A percentile compares a stretch with the other conserved stretches of the same genome.
Evolutionary conservation across 1,140 invertebrate genomes (phyloP).

Genomic region (Nebria ingens): DNA sequence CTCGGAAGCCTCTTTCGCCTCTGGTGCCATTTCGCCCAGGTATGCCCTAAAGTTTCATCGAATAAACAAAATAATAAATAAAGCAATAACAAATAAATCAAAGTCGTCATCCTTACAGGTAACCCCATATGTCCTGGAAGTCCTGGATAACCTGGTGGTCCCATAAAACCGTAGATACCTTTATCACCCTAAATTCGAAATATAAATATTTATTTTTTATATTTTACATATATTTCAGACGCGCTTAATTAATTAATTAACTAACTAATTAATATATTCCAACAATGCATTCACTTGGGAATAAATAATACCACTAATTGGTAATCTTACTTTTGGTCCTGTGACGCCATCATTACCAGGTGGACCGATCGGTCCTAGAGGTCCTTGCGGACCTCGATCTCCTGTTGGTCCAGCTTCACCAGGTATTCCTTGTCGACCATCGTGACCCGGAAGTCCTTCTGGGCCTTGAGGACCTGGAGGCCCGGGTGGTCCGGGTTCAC

Average conservation of each 20-base stretch:
- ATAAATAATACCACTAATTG: too few relatives aligned
- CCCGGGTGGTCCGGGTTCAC: slow-evolving; percentile 80
- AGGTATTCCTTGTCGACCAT: slow-evolving; percentile 64
- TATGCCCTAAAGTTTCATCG: slow-evolving; percentile 30
- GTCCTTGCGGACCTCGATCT: slow-evolving; percentile 49
- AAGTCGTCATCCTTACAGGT: slow-evolving; percentile 31
- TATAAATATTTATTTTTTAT: too few relatives aligned
- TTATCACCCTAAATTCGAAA: slow-evolving; percentile 35
- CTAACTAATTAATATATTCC: too few relatives aligned
- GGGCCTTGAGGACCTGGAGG: slow-evolving; percentile 67
- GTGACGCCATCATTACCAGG: slow-evolving; percentile 50
- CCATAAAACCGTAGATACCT: slow-evolving; percentile 32
- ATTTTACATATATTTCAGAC: slow-evolving; percentile 10
- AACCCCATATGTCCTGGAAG: slow-evolving; percentile 35
- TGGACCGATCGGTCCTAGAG: slow-evolving; percentile 57
- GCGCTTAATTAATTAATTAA: neutral
- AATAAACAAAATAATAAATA: slow-evolving; percentile 17
- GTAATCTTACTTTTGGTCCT: slow-evolving; percentile 60
- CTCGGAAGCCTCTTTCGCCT: slow-evolving; percentile 29
- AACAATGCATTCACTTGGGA: too few relatives aligned
- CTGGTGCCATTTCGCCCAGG: slow-evolving; percentile 35
- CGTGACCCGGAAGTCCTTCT: slow-evolving; percentile 67
- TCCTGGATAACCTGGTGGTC: slow-evolving; percentile 35
- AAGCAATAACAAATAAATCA: slow-evolving; percentile 13
- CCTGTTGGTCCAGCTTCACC: slow-evolving; percentile 62